Percentiles rank a stretch among this genome's conserved stretches.
phyloP scores from a whole-genome alignment of 1,140 invertebrate genomes.

The Drosophila teissieri region DNA sequence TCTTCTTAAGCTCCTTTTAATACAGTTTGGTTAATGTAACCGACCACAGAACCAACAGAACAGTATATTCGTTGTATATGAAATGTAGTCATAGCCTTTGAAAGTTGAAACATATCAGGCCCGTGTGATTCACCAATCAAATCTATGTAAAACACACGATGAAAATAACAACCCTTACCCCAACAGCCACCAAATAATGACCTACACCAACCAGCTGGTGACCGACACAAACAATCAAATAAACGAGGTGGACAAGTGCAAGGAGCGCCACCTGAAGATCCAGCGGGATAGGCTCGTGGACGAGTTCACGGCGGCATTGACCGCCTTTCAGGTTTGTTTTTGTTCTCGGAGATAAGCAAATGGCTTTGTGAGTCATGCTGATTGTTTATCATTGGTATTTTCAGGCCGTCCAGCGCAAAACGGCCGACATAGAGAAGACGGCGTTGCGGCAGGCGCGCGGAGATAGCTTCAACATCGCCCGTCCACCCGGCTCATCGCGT shows the following conservation, averaged over 20 bases:
- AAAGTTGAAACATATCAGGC: neutral
- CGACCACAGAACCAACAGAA: too few relatives aligned
- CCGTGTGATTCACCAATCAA: conserved; percentile 13
- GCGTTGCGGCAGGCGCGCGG: conserved; percentile 77
- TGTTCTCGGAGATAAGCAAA: conserved; percentile 31
- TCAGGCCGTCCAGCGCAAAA: conserved; percentile 81
- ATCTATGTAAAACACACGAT: neutral
- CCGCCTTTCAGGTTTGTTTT: conserved; percentile 91
- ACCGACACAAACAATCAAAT: conserved; percentile 96
- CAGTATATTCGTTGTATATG: neutral
- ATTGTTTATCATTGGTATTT: conserved; percentile 32
- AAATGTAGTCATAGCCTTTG: neutral
- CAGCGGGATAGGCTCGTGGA: conserved; percentile 96
- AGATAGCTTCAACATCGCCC: conserved; percentile 74
- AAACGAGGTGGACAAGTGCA: conserved; percentile 88
- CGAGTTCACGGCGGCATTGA: conserved; percentile 96
- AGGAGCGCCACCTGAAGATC: conserved; percentile 94
- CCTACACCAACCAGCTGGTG: conserved; percentile 97
- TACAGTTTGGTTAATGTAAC: too few relatives aligned
- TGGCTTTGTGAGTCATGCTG: conserved; percentile 35
- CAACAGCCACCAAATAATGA: conserved; percentile 95
- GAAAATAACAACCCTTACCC: conserved; percentile 7
- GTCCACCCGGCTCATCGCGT: conserved; percentile 75
- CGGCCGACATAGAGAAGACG: conserved; percentile 83
- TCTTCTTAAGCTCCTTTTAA: too few relatives aligned